These are phyloP conservation scores for Sceloporus undulatus DNA, from an alignment of 2,113 vertebrate species.

Conservation along the genomic window DNA sequence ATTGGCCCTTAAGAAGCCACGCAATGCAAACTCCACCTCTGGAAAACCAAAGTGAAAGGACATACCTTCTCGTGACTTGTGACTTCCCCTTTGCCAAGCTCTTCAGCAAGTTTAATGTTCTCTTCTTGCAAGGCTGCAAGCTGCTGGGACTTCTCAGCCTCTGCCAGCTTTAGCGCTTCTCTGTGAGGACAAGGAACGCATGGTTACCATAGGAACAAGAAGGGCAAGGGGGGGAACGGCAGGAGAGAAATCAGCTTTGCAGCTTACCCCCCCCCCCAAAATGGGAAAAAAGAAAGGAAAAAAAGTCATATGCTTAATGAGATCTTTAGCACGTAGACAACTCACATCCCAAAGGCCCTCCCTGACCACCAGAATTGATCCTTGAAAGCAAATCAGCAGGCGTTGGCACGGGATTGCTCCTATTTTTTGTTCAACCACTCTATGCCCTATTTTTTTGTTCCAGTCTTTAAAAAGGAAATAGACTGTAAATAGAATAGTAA, in stretches of 20 bases:
- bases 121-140: conserved; percentile 88
- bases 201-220: conserved; percentile 85
- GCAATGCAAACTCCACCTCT: not conserved
- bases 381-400: not conserved
- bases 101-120: conserved; percentile 86
- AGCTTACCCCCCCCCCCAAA: conserved; percentile 54
- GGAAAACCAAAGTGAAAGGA: not conserved
- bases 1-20: not conserved
- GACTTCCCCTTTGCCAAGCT: conserved; percentile 85
- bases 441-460: no score
- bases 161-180: conserved; percentile 87
- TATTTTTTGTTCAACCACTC: fast-evolving
- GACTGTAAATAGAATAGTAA: not conserved
- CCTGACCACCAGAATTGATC: not conserved
- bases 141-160: conserved; percentile 84
- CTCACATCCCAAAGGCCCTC: not conserved
- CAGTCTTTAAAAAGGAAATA: no score
- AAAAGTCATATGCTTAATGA: conserved; percentile 70
- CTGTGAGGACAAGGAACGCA: conserved; percentile 82
- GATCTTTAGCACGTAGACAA: conserved; percentile 48
- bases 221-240: conserved; percentile 71
- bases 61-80: conserved; percentile 86
- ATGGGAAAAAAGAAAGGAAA: conserved; percentile 60
- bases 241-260: conserved; percentile 79
- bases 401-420: not conserved